Evolutionary conservation across 2,797 vertebrate species (phyloP).

Genomic region (Lepidocolaptes lacrymiger): DNA sequence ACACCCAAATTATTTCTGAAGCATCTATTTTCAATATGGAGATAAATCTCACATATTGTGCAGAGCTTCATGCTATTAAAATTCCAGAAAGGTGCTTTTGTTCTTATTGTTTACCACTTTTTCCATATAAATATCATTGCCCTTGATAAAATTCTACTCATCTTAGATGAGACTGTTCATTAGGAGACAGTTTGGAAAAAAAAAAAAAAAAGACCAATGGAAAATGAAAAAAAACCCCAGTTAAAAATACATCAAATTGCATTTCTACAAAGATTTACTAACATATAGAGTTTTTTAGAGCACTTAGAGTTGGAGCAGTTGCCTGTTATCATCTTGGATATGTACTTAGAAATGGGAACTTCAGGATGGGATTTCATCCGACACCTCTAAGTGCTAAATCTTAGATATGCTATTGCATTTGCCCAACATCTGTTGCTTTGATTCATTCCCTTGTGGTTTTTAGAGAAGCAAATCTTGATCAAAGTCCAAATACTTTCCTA

Average conservation of each 20-base stretch:
- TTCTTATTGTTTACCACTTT: background rate
- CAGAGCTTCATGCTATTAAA: background rate
- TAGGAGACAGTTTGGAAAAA: background rate
- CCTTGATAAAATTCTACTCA: background rate
- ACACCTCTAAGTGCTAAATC: background rate
- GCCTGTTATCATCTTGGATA: background rate
- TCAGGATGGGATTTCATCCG: background rate
- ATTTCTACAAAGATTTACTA: background rate
- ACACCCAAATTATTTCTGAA: background rate
- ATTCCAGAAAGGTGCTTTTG: background rate
- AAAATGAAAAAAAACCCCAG: background rate
- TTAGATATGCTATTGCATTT: background rate
- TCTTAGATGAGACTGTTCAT: background rate
- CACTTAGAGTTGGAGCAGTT: background rate
- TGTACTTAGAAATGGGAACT: background rate
- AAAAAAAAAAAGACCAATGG: background rate
- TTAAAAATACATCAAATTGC: background rate
- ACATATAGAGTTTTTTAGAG: background rate
- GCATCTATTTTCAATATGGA: background rate
- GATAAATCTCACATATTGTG: background rate
- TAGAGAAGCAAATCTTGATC: background rate
- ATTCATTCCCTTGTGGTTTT: background rate
- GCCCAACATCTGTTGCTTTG: background rate
- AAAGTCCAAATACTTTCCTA: background rate
- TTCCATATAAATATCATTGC: background rate